phyloP scores from a whole-genome alignment of 2,797 vertebrate genomes.

The Coregonus ussuriensis region DNA sequence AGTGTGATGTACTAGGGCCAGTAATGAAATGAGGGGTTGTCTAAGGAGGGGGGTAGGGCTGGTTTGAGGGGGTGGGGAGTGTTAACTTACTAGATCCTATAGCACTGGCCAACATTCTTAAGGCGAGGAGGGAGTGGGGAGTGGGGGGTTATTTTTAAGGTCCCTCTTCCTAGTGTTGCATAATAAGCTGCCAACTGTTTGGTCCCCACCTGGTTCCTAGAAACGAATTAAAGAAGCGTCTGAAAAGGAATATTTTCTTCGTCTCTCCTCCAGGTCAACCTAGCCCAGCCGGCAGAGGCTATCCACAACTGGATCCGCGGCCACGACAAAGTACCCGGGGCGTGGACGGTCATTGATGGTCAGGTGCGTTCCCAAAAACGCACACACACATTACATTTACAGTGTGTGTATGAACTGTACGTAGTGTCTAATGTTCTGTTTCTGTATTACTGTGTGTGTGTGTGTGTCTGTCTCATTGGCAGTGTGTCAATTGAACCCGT shows the following conservation, averaged over 20 bases:
- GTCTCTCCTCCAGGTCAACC: slow-evolving; percentile 75
- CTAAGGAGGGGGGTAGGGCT: background rate
- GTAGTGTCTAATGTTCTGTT: background rate
- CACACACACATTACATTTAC: background rate
- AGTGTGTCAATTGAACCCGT: slow-evolving; percentile 13
- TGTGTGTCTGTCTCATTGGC: slow-evolving; percentile 7
- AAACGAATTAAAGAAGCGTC: slow-evolving; percentile 8
- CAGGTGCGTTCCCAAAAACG: slow-evolving; percentile 73
- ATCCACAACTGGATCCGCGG: slow-evolving; percentile 98
- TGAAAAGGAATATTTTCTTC: slow-evolving; percentile 1
- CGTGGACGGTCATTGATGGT: slow-evolving; percentile 85
- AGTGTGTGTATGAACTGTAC: background rate
- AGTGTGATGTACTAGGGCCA: background rate
- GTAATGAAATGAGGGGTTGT: background rate
- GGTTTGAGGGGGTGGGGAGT: slow-evolving; percentile 15
- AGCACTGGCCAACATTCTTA: slow-evolving; percentile 43
- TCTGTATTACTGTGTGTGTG: slow-evolving; percentile 6
- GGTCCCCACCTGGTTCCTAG: slow-evolving; percentile 35
- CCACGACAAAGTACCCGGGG: slow-evolving; percentile 96
- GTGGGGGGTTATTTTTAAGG: slow-evolving; percentile 31
- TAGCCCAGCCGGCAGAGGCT: slow-evolving; percentile 83
- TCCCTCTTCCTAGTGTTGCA: slow-evolving; percentile 16
- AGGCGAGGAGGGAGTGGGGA: slow-evolving; percentile 1
- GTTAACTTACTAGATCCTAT: slow-evolving; percentile 13
- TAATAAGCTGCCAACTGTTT: slow-evolving; percentile 34